These are phyloP conservation scores for Glomeris maerens DNA, from an alignment of 1,140 invertebrate species.

Conservation along the genomic window DNA sequence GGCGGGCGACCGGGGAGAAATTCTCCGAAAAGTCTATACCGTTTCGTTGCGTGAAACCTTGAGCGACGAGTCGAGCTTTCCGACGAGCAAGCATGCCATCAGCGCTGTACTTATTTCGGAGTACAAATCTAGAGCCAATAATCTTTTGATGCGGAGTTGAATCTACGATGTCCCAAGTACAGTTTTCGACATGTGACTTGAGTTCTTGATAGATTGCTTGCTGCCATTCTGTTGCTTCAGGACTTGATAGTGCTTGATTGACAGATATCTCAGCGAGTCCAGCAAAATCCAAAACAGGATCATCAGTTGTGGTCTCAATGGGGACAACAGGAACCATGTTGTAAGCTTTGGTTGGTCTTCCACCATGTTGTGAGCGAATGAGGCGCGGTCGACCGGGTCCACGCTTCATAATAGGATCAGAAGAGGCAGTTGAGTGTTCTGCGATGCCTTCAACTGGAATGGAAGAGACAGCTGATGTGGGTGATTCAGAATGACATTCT, in stretches of 20 bases:
- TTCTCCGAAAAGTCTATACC: constrained; percentile 30
- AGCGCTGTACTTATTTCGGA: constrained; percentile 23
- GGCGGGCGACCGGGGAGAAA: constrained; percentile 25
- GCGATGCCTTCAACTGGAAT: too few species aligned
- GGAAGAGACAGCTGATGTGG: too few species aligned
- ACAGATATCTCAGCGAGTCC: constrained; percentile 18
- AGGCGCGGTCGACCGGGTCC: not conserved
- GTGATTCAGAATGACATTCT: too few species aligned
- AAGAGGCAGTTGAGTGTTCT: too few species aligned
- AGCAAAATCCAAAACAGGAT: too few species aligned
- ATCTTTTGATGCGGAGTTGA: constrained; percentile 17
- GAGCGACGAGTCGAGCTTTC: constrained; percentile 29
- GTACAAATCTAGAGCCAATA: constrained; percentile 28
- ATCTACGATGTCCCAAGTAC: constrained; percentile 27
- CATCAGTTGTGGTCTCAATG: not conserved
- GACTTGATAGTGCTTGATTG: constrained; percentile 24
- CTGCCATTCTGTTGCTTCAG: constrained; percentile 24
- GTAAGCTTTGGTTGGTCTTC: constrained; percentile 6
- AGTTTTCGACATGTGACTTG: constrained; percentile 25
- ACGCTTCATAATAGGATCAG: too few species aligned
- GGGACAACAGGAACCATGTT: not conserved
- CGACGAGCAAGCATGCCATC: constrained; percentile 23
- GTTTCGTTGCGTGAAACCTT: constrained; percentile 26
- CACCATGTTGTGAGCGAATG: not conserved
- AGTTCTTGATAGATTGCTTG: constrained; percentile 29